Evolutionary conservation across 2,797 vertebrate species (phyloP), one percentile per base, ranked within the genome.

Genomic region (Rhinophrynus dorsalis): DNA sequence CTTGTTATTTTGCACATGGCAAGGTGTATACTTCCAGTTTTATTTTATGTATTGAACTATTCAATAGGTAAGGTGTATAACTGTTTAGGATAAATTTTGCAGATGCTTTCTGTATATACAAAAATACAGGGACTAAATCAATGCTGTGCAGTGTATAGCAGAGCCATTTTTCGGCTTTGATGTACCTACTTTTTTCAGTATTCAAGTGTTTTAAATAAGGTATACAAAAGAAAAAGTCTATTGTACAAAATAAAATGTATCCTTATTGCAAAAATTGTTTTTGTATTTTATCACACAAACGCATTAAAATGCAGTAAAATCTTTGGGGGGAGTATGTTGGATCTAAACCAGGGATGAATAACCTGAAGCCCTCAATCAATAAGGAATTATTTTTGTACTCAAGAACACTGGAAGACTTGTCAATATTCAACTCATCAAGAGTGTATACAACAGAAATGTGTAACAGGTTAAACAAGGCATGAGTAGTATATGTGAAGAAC

Each of bases 181-280:
- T 90, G 94, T 83, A 93, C 95, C 92, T 91, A 91, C 88, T 70
- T 97, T 97, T 99, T 99, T 96, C 96, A 96, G 93, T 97, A 97
- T 98, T 95, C 96, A 94, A 88, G 94, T 97, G 96, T 99, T 99
- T 99, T 97, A 93, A 96, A 98, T 96, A 99, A 98, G 92, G 94
- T 97, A 93, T 85, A 87, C 30, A 55, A 45, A 64, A 42, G 45
- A 91, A 92, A 92, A 90, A 92, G 88, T 72, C 72, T 91, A 94
- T 93, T 94, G 91, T 93, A 92, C 85, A 92, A 92, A 93, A 91
- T 92, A 92, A 89, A 94, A 95, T 93, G 95, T 99, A 93, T 96
- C 92, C 85, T 87, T 95, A 96, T 95, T 97, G 95, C 94, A 97
- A 91, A 87, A 85, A 82, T 65, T 40, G 59, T 37, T 15, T 15